phyloP scores from a whole-genome alignment of 2,797 vertebrate species.

The Trichosurus vulpecula region DNA sequence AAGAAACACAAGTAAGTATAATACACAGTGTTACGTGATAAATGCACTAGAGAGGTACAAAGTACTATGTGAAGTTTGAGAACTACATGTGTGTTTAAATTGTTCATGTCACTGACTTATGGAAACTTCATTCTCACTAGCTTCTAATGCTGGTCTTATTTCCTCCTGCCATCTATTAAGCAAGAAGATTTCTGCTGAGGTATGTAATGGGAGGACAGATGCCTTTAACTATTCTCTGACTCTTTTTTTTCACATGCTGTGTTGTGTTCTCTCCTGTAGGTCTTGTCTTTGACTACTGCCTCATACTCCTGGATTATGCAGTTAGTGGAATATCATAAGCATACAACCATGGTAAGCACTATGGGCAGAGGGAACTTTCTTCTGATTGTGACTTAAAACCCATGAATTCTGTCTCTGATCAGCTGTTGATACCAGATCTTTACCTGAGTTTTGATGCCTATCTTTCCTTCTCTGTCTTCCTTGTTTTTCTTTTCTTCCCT shows the following conservation, averaged over 20 bases:
- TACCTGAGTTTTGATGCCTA: neutral
- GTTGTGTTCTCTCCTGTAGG: constrained; percentile 77
- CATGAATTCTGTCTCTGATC: neutral
- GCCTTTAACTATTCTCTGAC: neutral
- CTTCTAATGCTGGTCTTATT: neutral
- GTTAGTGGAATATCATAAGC: constrained; percentile 88
- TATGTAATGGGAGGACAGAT: neutral
- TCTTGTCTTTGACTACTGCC: constrained; percentile 74
- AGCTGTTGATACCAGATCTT: neutral
- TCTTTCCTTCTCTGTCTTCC: neutral
- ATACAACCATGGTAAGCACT: constrained; percentile 89
- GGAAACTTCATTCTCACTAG: neutral
- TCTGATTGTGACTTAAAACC: neutral
- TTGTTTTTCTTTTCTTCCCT: neutral
- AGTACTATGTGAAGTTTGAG: neutral
- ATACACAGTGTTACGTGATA: neutral
- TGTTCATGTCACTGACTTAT: neutral
- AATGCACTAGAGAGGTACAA: neutral
- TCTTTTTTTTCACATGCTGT: neutral
- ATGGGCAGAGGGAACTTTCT: neutral
- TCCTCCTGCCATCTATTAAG: neutral
- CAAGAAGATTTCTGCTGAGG: neutral
- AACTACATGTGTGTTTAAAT: neutral
- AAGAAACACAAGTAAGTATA: neutral
- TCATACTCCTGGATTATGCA: constrained; percentile 85